These are phyloP conservation scores for Oryzias javanicus DNA, from an alignment of 2,113 vertebrate species.

Conservation along the genomic window DNA sequence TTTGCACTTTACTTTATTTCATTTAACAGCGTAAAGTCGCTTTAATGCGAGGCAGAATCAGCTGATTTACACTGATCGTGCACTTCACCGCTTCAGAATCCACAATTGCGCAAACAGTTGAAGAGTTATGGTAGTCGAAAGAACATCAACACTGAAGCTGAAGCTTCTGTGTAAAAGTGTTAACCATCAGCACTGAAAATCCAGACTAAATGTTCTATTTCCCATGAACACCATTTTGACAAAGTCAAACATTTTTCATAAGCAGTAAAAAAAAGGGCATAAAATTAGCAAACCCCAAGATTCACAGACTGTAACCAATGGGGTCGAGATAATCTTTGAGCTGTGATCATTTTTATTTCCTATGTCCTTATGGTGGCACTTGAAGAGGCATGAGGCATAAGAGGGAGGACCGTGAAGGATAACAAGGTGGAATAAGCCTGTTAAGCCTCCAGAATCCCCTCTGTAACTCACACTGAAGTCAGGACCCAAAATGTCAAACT, in stretches of 20 bases:
- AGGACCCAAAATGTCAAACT: constrained; percentile 48
- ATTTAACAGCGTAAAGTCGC: not conserved
- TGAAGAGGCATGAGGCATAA: constrained; percentile 26
- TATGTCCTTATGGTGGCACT: constrained; percentile 16
- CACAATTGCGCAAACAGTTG: too few relatives aligned
- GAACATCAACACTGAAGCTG: too few relatives aligned
- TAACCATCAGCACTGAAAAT: too few relatives aligned
- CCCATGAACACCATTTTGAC: too few relatives aligned
- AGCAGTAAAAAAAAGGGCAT: too few relatives aligned
- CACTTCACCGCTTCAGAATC: too few relatives aligned
- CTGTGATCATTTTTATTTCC: constrained; percentile 19
- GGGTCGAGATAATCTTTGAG: constrained; percentile 4
- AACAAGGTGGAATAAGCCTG: constrained; percentile 61
- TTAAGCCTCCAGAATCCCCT: constrained; percentile 47
- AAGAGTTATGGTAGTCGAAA: too few relatives aligned
- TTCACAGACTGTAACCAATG: too few relatives aligned
- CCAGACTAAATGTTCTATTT: too few relatives aligned
- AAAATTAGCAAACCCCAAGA: too few relatives aligned
- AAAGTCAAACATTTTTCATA: too few relatives aligned
- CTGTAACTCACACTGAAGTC: constrained; percentile 42
- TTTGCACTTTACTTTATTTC: constrained; percentile 7
- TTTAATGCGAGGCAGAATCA: constrained; percentile 2
- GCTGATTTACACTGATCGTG: not conserved
- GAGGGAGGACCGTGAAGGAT: constrained; percentile 48
- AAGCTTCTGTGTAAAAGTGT: too few relatives aligned